Conservation (phyloP, 2,113 vertebrate genomes). For the Symphodus melops region DNA sequence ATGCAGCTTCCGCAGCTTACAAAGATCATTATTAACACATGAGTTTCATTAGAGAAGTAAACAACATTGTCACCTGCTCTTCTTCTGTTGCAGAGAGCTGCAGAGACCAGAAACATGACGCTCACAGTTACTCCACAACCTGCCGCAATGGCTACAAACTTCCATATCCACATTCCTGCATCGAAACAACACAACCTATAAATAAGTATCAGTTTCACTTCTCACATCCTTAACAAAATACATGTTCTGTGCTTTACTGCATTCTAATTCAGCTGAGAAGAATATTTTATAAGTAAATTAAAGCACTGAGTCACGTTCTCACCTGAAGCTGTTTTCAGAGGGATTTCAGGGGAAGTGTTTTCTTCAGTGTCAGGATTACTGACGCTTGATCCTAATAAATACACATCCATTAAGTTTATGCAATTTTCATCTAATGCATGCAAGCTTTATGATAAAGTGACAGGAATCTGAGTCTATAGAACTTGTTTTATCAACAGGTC, state of each 20-base stretch:
- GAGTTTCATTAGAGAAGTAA: background rate
- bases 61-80: slow-evolving; percentile 4
- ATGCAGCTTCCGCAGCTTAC: too few species aligned
- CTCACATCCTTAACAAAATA: background rate
- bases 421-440: too few species aligned
- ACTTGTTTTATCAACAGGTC: background rate
- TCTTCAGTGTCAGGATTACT: background rate
- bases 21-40: background rate
- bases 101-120: background rate
- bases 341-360: background rate
- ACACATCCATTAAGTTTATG: background rate
- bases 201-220: slow-evolving; percentile 5
- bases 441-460: background rate
- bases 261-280: background rate
- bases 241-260: background rate
- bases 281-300: background rate
- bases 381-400: background rate
- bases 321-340: background rate
- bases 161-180: background rate
- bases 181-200: background rate
- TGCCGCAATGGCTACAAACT: background rate
- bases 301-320: background rate
- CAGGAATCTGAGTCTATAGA: background rate
- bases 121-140: slow-evolving; percentile 37
- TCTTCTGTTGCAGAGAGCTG: background rate